Conservation (phyloP, 2,888 invertebrate genomes). For the Polyommatus icarus region DNA sequence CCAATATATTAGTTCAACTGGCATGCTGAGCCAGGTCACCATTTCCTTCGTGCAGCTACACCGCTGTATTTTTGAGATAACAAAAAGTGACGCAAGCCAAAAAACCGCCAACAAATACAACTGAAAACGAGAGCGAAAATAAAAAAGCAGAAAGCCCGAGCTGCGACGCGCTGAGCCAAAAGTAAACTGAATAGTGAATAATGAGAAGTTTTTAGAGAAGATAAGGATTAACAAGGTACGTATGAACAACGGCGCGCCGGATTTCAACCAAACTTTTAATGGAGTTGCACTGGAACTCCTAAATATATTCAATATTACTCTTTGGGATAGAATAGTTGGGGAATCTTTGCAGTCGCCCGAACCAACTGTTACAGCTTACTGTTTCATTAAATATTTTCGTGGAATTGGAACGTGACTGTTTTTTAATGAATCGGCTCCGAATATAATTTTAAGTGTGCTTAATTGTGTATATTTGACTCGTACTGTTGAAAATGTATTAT, state of each 20-base stretch:
- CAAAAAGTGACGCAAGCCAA: neutral
- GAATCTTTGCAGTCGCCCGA: slow-evolving; percentile 20
- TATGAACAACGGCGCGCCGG: slow-evolving; percentile 36
- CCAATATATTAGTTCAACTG: neutral
- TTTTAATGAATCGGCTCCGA: neutral
- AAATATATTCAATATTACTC: slow-evolving; percentile 39
- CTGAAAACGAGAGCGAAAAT: slow-evolving; percentile 1
- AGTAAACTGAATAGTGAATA: slow-evolving; percentile 20
- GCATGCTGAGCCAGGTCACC: neutral
- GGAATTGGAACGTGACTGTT: neutral
- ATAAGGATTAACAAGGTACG: slow-evolving; percentile 31
- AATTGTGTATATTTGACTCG: neutral
- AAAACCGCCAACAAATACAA: neutral
- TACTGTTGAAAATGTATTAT: neutral
- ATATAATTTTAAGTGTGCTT: neutral
- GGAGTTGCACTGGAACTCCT: slow-evolving; percentile 41
- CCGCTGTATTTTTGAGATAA: neutral
- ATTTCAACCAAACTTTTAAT: slow-evolving; percentile 42
- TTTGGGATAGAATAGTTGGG: slow-evolving; percentile 31
- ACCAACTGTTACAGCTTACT: slow-evolving; percentile 6
- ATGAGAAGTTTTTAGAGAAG: slow-evolving; percentile 24
- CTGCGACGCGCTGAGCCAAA: neutral
- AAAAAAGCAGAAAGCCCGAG: neutral
- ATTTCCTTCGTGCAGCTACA: neutral
- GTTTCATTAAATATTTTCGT: neutral